A percentile compares a stretch with the other conserved stretches of the same genome.
Conservation (phyloP, 2,888 invertebrate species). For the Perdita meconis region DNA sequence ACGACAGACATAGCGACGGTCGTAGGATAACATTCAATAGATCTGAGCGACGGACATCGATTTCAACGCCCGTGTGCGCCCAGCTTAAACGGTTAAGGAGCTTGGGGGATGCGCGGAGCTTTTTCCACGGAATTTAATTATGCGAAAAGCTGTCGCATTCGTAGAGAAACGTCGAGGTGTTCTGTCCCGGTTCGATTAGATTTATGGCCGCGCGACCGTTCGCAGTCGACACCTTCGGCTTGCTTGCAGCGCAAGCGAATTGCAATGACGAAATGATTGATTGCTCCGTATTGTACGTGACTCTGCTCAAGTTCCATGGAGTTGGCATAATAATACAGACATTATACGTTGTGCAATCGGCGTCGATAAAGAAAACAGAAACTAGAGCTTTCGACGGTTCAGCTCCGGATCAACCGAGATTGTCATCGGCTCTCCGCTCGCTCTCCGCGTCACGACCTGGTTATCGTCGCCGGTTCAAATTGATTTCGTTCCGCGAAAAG, state of each 20-base stretch:
- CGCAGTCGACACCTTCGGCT: background rate
- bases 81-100: too few species aligned
- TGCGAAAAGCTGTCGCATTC: too few species aligned
- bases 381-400: background rate
- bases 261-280: slow-evolving; percentile 7
- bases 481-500: background rate
- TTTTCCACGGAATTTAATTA: slow-evolving; percentile 24
- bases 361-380: background rate
- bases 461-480: background rate
- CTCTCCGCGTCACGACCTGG: background rate
- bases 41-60: too few species aligned
- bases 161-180: too few species aligned
- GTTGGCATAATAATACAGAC: background rate
- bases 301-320: background rate
- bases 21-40: too few species aligned
- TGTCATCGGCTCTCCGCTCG: background rate
- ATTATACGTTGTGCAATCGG: background rate
- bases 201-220: slow-evolving; percentile 7
- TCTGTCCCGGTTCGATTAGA: background rate
- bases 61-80: too few species aligned
- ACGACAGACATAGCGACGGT: too few species aligned
- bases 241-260: background rate
- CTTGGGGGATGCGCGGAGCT: too few species aligned
- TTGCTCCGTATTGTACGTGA: background rate
- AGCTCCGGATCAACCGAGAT: too few species aligned